Percentiles rank a stretch among this genome's conserved stretches.
Conservation (phyloP, 1,140 invertebrate genomes). For the Archegozetes longisetosus region DNA sequence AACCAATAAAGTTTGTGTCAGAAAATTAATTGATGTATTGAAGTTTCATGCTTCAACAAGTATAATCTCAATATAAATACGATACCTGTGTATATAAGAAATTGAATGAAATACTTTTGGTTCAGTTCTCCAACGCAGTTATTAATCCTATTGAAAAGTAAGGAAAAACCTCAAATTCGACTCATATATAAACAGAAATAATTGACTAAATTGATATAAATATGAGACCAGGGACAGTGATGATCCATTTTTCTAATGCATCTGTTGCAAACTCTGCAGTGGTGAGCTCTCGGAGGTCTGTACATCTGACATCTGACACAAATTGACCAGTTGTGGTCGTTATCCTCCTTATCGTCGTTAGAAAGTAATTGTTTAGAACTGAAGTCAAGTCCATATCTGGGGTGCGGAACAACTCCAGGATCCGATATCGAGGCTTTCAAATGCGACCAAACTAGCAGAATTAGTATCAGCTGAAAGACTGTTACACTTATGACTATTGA, state of each 20-base stretch:
- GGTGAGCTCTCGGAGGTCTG: constrained; percentile 62
- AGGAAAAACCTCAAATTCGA: background rate
- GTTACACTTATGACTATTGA: constrained; percentile 1
- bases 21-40: background rate
- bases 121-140: constrained; percentile 99
- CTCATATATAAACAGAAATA: background rate
- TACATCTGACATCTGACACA: constrained; percentile 11
- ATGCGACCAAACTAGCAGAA: constrained; percentile 14
- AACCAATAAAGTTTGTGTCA: background rate
- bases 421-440: constrained; percentile 8
- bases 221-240: constrained; percentile 29
- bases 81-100: background rate
- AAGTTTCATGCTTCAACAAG: no score
- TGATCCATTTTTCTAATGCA: constrained; percentile 99
- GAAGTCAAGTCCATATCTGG: background rate
- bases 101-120: constrained; percentile 90
- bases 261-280: constrained; percentile 89
- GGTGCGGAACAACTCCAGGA: constrained; percentile 9
- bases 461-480: constrained; percentile 8
- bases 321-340: constrained; percentile 6
- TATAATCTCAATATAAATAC: background rate
- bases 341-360: background rate
- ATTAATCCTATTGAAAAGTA: constrained; percentile 58
- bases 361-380: background rate
- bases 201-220: background rate